A percentile compares a stretch with the other conserved stretches of the same genome.
phyloP scores from a whole-genome alignment of 2,888 invertebrate genomes.

The Holacanthella duospinosa region DNA sequence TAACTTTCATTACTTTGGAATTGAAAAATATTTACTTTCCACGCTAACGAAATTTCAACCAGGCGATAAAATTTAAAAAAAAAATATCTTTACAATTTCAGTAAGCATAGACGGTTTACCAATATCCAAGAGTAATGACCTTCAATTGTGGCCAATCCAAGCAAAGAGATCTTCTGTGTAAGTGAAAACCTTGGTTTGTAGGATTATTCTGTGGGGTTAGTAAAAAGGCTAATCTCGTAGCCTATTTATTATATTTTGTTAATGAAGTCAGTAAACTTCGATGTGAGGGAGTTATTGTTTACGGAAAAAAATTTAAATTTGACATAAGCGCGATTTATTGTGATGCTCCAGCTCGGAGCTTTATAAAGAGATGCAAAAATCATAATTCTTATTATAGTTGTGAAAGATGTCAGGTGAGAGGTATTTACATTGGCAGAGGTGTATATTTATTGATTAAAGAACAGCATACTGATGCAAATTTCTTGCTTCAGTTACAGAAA shows the following conservation, averaged over 20 bases:
- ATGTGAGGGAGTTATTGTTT: background rate
- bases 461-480: constrained; percentile 12
- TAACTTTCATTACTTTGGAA: background rate
- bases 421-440: background rate
- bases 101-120: background rate
- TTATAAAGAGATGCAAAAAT: background rate
- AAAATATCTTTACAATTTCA: background rate
- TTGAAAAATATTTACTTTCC: background rate
- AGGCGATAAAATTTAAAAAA: background rate
- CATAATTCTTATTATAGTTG: constrained; percentile 9
- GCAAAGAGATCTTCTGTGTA: background rate
- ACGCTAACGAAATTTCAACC: background rate
- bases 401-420: constrained; percentile 9
- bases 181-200: background rate
- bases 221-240: background rate
- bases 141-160: background rate
- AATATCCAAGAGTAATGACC: background rate
- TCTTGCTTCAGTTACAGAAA: constrained; percentile 17
- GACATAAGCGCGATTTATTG: background rate
- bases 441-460: background rate
- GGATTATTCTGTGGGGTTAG: background rate
- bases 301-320: background rate
- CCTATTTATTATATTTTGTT: constrained; percentile 5
- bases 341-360: constrained; percentile 12
- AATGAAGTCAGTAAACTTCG: constrained; percentile 5